Evolutionary conservation across 1,140 invertebrate species (phyloP), one percentile per base, ranked within the genome.

Genomic region (Bombus waltoni): DNA sequence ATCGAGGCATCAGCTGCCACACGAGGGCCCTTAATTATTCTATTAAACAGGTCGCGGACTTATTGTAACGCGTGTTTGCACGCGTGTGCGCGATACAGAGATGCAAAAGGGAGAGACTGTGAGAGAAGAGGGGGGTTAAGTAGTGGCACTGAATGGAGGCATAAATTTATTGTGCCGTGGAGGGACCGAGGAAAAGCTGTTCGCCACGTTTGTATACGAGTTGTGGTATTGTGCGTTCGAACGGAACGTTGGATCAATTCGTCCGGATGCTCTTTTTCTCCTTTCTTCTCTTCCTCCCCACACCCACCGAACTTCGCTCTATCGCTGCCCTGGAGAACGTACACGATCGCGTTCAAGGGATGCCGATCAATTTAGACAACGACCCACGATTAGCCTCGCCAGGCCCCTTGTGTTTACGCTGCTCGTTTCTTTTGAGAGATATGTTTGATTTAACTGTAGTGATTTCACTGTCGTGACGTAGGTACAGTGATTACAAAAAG

Each of bases 1-100:
- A 68, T 42, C 71, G 86, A 86, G 87, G 94, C 94, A 94, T 94
- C 94, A 94, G 94, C 94, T 94, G 94, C 94, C 88, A 91, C 73
- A 90, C 92, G 90, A 94, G 93, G 92, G 92, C 92, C 94, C 94
- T 94, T 95, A 95, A 95, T 95, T 95, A 95, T 95, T 95, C 94
- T 94, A 95, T 95, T 95, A 95, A 95, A 94, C 92, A 92, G 93
- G 87, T 89, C 93, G 92, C 92, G 94, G 92, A 93, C 92, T 95
- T 94, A 94, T 95, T 94, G 94, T 94, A 90, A 91, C 91, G 90
- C 90, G 90, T 83, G 79, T 77, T 80, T 74, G 82, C 68, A 53
- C 83, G 77, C 71, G 62, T 44, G 65, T 70, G 59, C 62, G 68
- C 10, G 40, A 40, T 18, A 25, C 57, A 65, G 35, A 59, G 35